Conservation (phyloP, 2,888 invertebrate species). For the Leptinotarsa juncta region DNA sequence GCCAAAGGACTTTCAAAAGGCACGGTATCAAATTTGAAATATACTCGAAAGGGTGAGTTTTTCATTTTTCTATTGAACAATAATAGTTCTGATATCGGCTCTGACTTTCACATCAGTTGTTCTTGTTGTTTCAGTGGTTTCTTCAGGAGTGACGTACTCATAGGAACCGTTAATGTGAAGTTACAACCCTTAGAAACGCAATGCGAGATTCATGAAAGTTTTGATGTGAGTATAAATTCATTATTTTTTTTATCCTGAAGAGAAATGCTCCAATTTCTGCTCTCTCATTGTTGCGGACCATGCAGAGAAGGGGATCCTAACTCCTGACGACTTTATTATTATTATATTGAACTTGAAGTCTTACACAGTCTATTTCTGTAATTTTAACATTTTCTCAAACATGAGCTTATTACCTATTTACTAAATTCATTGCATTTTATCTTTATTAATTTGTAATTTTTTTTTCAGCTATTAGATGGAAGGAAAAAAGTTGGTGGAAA, state of each 20-base stretch:
- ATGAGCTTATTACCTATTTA: not conserved
- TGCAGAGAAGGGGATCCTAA: too few relatives aligned
- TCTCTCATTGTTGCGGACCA: too few relatives aligned
- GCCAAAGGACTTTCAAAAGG: conserved; percentile 88
- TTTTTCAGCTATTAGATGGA: conserved; percentile 86
- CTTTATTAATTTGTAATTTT: not conserved
- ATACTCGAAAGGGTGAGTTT: conserved; percentile 88
- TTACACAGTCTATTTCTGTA: too few relatives aligned
- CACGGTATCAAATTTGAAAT: conserved; percentile 92
- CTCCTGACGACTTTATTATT: too few relatives aligned
- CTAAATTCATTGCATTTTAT: not conserved
- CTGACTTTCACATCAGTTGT: conserved; percentile 49
- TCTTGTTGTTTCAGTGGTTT: conserved; percentile 89
- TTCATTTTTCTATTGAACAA: conserved; percentile 13
- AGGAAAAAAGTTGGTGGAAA: conserved; percentile 90
- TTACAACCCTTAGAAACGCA: conserved; percentile 89
- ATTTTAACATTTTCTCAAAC: not conserved
- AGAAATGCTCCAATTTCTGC: too few relatives aligned
- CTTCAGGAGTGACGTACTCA: conserved; percentile 86
- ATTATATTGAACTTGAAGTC: too few relatives aligned
- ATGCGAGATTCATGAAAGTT: conserved; percentile 91
- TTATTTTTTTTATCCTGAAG: too few relatives aligned
- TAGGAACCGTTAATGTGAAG: conserved; percentile 87
- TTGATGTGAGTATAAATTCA: conserved; percentile 78
- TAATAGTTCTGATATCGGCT: conserved; percentile 4